Percentiles rank a stretch among this genome's conserved stretches.
These are phyloP conservation scores for Globodera ellingtonae DNA, from an alignment of 1,140 invertebrate genomes.

Conservation along the genomic window DNA sequence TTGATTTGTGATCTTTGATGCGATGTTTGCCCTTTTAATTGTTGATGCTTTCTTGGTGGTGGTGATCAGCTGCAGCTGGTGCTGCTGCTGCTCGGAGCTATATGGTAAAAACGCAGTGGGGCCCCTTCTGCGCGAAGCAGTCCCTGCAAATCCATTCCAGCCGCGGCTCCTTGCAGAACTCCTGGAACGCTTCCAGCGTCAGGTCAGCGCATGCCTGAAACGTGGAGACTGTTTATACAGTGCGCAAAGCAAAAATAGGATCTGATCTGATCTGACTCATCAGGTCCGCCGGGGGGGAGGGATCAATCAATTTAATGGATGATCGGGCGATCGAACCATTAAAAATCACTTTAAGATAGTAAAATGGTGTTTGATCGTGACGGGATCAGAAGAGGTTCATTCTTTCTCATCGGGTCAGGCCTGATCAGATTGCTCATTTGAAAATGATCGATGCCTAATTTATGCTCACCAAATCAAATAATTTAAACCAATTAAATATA, in stretches of 20 bases:
- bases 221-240: neutral
- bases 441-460: too few relatives aligned
- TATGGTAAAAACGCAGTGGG: slow-evolving; percentile 5
- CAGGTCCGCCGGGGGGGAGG: too few relatives aligned
- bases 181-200: slow-evolving; percentile 21
- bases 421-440: neutral
- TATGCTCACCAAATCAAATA: too few relatives aligned
- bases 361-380: neutral
- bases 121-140: slow-evolving; percentile 8
- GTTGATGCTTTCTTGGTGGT: neutral
- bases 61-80: neutral
- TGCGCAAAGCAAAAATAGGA: too few relatives aligned
- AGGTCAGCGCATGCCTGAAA: slow-evolving; percentile 14
- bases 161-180: slow-evolving; percentile 21
- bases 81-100: neutral
- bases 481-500: too few relatives aligned
- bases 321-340: too few relatives aligned
- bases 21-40: too few relatives aligned
- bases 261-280: too few relatives aligned
- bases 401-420: neutral
- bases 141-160: slow-evolving; percentile 25
- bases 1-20: too few relatives aligned
- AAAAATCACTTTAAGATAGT: neutral
- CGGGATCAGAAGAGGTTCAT: neutral
- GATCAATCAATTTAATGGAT: too few relatives aligned